These are phyloP conservation scores for Cheilosia variabilis DNA, from an alignment of 2,888 invertebrate species.

Conservation along the genomic window DNA sequence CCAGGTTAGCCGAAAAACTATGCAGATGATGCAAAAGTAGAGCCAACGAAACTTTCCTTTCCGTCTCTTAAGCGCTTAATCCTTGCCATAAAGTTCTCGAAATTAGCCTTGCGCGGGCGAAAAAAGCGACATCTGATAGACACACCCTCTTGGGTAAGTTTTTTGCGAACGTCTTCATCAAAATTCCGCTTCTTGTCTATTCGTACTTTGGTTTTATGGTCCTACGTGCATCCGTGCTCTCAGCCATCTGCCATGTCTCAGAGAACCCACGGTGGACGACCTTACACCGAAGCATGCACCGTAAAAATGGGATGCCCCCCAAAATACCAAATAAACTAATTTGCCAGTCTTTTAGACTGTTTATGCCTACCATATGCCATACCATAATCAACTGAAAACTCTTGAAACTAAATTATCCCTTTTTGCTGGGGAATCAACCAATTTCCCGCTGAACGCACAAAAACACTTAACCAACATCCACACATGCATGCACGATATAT, in stretches of 20 bases:
- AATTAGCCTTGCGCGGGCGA: conserved; percentile 22
- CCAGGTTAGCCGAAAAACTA: conserved; percentile 50
- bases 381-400: conserved; percentile 58
- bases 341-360: conserved; percentile 25
- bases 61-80: conserved; percentile 50
- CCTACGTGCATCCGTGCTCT: conserved; percentile 30
- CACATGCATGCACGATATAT: conserved; percentile 14
- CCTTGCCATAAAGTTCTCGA: conserved; percentile 52
- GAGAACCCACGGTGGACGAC: conserved; percentile 7
- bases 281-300: conserved; percentile 7
- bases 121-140: conserved; percentile 14
- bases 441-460: conserved; percentile 61
- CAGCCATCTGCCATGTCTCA: neutral
- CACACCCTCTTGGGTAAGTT: conserved; percentile 4
- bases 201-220: conserved; percentile 28
- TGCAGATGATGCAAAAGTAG: neutral
- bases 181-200: conserved; percentile 29
- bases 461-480: conserved; percentile 26
- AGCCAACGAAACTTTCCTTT: conserved; percentile 4
- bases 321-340: conserved; percentile 59
- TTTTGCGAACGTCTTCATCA: conserved; percentile 26
- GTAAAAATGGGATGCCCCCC: conserved; percentile 7
- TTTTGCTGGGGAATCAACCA: conserved; percentile 57
- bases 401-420: conserved; percentile 65
- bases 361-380: conserved; percentile 35